Conservation (phyloP, 2,888 invertebrate species). For the Coronaproctus castanopsis region DNA sequence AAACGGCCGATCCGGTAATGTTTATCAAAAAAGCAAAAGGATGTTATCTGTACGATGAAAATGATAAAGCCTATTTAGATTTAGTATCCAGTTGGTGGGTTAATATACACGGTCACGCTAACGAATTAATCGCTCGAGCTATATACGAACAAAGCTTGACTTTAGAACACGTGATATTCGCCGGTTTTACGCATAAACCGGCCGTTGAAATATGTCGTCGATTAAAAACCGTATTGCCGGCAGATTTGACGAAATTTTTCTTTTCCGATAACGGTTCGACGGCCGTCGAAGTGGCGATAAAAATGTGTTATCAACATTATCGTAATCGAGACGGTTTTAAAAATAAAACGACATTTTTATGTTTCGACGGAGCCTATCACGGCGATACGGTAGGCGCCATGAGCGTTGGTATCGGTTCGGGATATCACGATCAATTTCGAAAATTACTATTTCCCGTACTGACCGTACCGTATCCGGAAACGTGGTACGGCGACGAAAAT, state of each 20-base stretch:
- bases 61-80: conserved; percentile 8
- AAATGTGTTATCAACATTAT: conserved; percentile 12
- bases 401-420: conserved; percentile 6
- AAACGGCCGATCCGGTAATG: conserved; percentile 5
- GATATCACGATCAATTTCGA: conserved; percentile 6
- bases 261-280: conserved; percentile 13
- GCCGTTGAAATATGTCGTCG: conserved; percentile 10
- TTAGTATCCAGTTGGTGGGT: conserved; percentile 14
- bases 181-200: conserved; percentile 12
- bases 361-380: conserved; percentile 8
- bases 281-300: conserved; percentile 12
- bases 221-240: conserved; percentile 4
- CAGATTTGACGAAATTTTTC: conserved; percentile 6
- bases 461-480: conserved; percentile 9
- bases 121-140: conserved; percentile 6
- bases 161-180: conserved; percentile 13
- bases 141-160: conserved; percentile 5
- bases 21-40: conserved; percentile 6
- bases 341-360: conserved; percentile 3
- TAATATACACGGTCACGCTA: conserved; percentile 10
- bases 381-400: conserved; percentile 11
- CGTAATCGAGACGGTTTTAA: conserved; percentile 1
- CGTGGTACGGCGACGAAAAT: conserved; percentile 6
- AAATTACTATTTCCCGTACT: conserved; percentile 3
- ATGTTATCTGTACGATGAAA: conserved; percentile 7